Base-by-base conservation (phyloP, 2,888 invertebrate genomes). In the Drosophila algonquin region DNA sequence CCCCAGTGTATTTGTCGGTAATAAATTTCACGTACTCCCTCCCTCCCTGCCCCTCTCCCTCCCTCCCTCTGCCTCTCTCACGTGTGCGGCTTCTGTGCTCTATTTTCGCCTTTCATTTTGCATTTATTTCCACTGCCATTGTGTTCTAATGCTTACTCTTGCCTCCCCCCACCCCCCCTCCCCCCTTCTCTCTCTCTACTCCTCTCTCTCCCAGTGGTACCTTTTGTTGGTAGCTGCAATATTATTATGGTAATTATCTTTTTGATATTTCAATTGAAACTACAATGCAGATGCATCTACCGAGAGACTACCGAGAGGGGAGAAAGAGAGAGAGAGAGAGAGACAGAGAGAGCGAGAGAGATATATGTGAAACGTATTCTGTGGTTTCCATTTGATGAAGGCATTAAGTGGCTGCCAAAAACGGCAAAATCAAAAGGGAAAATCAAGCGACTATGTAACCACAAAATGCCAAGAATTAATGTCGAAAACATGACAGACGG, bases 191-290 rank as follows among this genome's bases (percentile, higher is more conserved):
- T 10, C 35, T 12, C 32, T 32, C 32, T 35, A 4, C 1, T 10
- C 35, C 35, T 1, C 30, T 50, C 35, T 50, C 50, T 18, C 16
- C 4, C 9, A 21, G 10, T 7, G 12, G 30, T 18, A 53, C n/a
- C 40, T 55, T 51, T 44, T 52, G 48, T 45, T 48, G 59, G 45
- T 45, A 54, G 48, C 64, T 62, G 61, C 60, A 72, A 65, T 77
- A 71, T 81, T 79, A 81, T 87, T 85, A 81, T 81, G 88, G 65
- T 81, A 81, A 81, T 81, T 87, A 87, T 85, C 70, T 62, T 85
- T 72, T 81, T 68, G 81, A 81, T 81, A 85, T 87, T 81, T 81
- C 76, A 81, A 79, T 79, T 81, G 76, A 53, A 75, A 70, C 68
- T 54, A 69, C 77, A 73, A n/a, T 40, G 14, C 40, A 40, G 40